Evolutionary conservation across 1,140 invertebrate species (phyloP).

Genomic region (Ridgeia piscesae): DNA sequence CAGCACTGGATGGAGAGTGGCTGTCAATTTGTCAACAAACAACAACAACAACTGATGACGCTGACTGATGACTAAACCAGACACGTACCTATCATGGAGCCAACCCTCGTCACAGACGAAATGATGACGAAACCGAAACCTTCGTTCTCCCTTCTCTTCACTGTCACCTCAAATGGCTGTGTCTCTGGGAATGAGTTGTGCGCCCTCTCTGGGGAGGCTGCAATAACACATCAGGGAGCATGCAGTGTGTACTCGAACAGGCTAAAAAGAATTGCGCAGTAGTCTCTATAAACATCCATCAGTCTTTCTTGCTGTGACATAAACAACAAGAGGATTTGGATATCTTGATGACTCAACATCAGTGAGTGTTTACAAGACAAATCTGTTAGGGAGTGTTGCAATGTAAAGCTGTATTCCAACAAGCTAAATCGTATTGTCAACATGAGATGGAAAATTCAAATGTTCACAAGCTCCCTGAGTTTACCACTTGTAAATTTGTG

Average conservation of each 20-base stretch:
- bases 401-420: too few species aligned
- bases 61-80: slow-evolving; percentile 34
- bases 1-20: background rate
- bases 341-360: too few species aligned
- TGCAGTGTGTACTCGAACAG: background rate
- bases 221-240: background rate
- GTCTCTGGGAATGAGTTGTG: background rate
- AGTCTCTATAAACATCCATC: too few species aligned
- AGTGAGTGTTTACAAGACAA: too few species aligned
- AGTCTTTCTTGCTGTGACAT: too few species aligned
- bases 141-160: slow-evolving; percentile 87
- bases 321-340: too few species aligned
- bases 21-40: slow-evolving; percentile 37
- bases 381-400: too few species aligned
- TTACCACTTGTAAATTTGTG: too few species aligned
- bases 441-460: too few species aligned
- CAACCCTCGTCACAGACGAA: slow-evolving; percentile 89
- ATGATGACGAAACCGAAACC: slow-evolving; percentile 99
- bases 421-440: too few species aligned
- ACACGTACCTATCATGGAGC: slow-evolving; percentile 85
- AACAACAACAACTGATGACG: slow-evolving; percentile 27
- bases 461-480: too few species aligned
- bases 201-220: background rate
- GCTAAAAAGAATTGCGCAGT: too few species aligned
- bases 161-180: slow-evolving; percentile 53